Conservation (phyloP, 2,888 invertebrate genomes). For the Orchestes rusci region DNA sequence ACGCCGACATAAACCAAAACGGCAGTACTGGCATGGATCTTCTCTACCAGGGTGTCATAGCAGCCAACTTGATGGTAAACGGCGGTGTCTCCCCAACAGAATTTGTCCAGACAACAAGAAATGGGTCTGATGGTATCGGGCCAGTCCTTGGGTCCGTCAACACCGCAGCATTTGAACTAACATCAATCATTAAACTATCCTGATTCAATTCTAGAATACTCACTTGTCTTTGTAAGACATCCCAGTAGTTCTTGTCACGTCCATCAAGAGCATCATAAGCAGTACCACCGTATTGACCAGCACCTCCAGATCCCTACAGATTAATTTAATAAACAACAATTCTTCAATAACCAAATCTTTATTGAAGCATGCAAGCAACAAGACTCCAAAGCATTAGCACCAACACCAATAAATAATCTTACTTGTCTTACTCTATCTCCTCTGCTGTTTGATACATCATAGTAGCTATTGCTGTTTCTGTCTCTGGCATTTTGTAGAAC, state of each 20-base stretch:
- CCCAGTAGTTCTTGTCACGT: slow-evolving; percentile 30
- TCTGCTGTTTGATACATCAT: slow-evolving; percentile 12
- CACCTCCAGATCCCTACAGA: slow-evolving; percentile 10
- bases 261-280: slow-evolving; percentile 23
- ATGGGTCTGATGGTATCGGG: slow-evolving; percentile 46
- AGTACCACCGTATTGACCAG: slow-evolving; percentile 14
- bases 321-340: no score
- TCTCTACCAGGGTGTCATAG: slow-evolving; percentile 48
- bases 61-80: slow-evolving; percentile 48
- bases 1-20: slow-evolving; percentile 58
- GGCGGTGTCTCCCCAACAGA: slow-evolving; percentile 27
- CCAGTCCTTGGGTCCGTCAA: slow-evolving; percentile 40
- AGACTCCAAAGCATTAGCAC: no score
- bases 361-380: no score
- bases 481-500: slow-evolving; percentile 11
- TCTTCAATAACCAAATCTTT: no score
- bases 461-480: slow-evolving; percentile 6
- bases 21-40: slow-evolving; percentile 49
- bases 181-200: slow-evolving; percentile 9
- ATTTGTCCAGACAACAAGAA: slow-evolving; percentile 52
- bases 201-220: neutral
- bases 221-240: slow-evolving; percentile 24
- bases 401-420: neutral
- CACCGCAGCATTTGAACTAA: slow-evolving; percentile 49
- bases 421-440: slow-evolving; percentile 18